phyloP scores from a whole-genome alignment of 2,888 invertebrate species.

The Ischnus inquisitorius region DNA sequence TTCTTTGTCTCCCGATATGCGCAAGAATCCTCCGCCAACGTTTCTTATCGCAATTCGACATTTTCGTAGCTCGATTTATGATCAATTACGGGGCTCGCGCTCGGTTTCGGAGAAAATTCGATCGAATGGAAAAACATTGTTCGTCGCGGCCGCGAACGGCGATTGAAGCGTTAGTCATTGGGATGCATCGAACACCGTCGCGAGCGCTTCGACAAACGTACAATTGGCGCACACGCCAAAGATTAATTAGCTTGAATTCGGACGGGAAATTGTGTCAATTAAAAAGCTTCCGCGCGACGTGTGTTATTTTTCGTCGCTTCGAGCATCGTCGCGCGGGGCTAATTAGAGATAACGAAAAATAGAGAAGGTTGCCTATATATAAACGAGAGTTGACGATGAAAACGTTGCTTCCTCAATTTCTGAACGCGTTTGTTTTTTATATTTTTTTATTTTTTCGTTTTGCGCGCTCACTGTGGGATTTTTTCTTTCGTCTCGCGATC shows the following conservation, averaged over 20 bases:
- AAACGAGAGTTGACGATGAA: neutral
- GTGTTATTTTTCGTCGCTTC: neutral
- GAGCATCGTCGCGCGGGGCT: neutral
- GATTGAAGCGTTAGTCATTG: too few species aligned
- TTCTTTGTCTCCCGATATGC: constrained; percentile 27
- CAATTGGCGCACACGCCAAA: neutral
- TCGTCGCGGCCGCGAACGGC: neutral
- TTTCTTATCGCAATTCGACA: constrained; percentile 4
- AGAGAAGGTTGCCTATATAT: neutral
- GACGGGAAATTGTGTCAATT: neutral
- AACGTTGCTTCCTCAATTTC: too few species aligned
- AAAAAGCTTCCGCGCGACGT: neutral
- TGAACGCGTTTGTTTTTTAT: too few species aligned
- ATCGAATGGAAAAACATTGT: neutral
- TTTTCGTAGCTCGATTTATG: neutral
- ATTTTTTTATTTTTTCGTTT: too few species aligned
- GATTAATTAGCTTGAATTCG: constrained; percentile 26
- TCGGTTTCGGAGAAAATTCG: neutral
- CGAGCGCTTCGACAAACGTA: constrained; percentile 17
- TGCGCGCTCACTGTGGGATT: too few species aligned
- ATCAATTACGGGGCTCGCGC: constrained; percentile 9
- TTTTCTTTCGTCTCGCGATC: too few species aligned
- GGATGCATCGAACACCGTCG: too few species aligned
- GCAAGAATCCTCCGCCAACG: neutral
- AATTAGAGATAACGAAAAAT: neutral